Conservation (phyloP, 1,140 invertebrate species). For the Trypoxylus dichotomus region DNA sequence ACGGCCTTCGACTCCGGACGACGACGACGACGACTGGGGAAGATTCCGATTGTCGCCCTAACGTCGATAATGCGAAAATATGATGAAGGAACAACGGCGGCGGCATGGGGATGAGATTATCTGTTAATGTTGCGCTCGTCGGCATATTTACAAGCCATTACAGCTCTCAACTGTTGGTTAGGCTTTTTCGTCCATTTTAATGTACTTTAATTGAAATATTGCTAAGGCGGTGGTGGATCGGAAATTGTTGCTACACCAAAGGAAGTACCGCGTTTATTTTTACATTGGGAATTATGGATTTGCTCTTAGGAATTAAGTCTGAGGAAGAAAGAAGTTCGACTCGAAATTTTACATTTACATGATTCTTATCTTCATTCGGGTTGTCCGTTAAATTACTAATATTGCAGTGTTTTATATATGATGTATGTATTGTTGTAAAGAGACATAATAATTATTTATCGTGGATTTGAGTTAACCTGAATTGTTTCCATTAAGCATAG, state of each 20-base stretch:
- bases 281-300: too few species aligned
- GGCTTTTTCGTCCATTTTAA: neutral
- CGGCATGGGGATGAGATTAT: neutral
- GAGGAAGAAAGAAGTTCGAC: too few species aligned
- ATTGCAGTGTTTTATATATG: too few species aligned
- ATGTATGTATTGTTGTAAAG: too few species aligned
- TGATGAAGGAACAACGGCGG: neutral
- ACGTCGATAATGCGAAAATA: neutral
- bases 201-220: slow-evolving; percentile 17
- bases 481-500: too few species aligned
- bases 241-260: neutral
- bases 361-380: too few species aligned
- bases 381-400: too few species aligned
- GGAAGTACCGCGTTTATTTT: too few species aligned
- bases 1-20: neutral
- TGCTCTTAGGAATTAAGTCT: too few species aligned
- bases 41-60: neutral
- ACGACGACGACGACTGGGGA: neutral
- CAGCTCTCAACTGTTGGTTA: neutral
- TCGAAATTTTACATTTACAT: too few species aligned
- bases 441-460: too few species aligned
- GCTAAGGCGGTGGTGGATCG: neutral
- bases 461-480: too few species aligned
- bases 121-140: neutral
- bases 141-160: slow-evolving; percentile 1